These are phyloP conservation scores for Malurus leucopterus DNA, from an alignment of 2,797 vertebrate species.

Conservation along the genomic window DNA sequence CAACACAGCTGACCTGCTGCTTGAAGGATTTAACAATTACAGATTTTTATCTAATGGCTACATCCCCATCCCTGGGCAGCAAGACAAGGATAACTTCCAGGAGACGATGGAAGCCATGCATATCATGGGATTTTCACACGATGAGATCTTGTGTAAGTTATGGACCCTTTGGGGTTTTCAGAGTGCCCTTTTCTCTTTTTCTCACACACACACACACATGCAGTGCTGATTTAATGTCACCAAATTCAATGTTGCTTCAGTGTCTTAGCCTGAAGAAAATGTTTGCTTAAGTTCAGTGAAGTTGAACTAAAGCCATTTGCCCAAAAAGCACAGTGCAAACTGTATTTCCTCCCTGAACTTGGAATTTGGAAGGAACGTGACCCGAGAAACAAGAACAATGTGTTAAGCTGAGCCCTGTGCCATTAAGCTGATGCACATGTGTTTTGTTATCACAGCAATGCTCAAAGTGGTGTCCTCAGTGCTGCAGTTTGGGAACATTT, in stretches of 20 bases:
- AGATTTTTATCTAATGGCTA: conserved; percentile 96
- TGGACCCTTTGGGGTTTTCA: not conserved
- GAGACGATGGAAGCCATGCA: conserved; percentile 99
- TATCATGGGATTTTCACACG: conserved; percentile 96
- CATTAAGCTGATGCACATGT: not conserved
- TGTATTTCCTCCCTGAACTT: not conserved
- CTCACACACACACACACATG: accelerated
- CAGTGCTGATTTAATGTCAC: not conserved
- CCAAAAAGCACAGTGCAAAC: not conserved
- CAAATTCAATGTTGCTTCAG: not conserved
- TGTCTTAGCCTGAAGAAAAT: not conserved
- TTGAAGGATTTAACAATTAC: conserved; percentile 94
- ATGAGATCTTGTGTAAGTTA: conserved; percentile 90
- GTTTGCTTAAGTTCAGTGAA: not conserved
- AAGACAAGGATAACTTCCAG: conserved; percentile 98
- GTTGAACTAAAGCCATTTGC: not conserved
- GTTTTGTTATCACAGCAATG: conserved; percentile 80
- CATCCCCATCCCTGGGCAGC: conserved; percentile 92
- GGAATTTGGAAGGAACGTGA: not conserved
- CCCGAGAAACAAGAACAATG: not conserved
- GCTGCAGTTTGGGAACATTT: conserved; percentile 95
- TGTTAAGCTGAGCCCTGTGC: not conserved
- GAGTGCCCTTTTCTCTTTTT: not conserved
- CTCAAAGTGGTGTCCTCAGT: conserved; percentile 95
- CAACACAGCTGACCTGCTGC: conserved; percentile 87